Conservation (phyloP, 2,113 vertebrate species). For the Pygoscelis antarcticus region DNA sequence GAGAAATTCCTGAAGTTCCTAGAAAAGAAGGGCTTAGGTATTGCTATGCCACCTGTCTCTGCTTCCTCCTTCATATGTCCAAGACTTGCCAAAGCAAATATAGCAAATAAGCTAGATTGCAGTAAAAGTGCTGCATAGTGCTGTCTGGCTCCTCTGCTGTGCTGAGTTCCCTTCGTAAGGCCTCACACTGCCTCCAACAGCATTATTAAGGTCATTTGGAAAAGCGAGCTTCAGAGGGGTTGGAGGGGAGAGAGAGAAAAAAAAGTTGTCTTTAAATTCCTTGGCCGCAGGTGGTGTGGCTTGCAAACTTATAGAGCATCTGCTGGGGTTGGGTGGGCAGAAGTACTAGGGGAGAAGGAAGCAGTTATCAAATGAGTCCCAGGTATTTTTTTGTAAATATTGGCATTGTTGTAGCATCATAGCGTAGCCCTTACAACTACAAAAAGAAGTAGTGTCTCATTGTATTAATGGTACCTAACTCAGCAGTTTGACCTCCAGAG, state of each 20-base stretch:
- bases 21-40: not conserved
- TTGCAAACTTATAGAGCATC: not conserved
- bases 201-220: not conserved
- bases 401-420: not conserved
- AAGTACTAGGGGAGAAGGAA: not conserved
- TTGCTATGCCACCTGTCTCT: not conserved
- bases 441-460: not conserved
- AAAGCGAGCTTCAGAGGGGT: not conserved
- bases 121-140: not conserved
- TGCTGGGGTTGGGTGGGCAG: not conserved
- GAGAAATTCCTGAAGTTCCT: not conserved
- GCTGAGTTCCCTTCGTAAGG: not conserved
- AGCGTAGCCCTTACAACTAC: not conserved
- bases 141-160: not conserved
- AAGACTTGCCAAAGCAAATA: slow-evolving; percentile 5
- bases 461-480: not conserved
- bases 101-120: not conserved
- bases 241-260: not conserved
- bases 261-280: not conserved
- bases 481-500: not conserved
- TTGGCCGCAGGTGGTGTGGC: not conserved
- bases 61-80: not conserved
- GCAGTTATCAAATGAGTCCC: not conserved
- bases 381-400: not conserved
- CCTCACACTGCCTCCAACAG: not conserved